Evolutionary conservation across 2,888 invertebrate species (phyloP), one percentile per base, ranked within the genome.

Genomic region (Pocota personata): DNA sequence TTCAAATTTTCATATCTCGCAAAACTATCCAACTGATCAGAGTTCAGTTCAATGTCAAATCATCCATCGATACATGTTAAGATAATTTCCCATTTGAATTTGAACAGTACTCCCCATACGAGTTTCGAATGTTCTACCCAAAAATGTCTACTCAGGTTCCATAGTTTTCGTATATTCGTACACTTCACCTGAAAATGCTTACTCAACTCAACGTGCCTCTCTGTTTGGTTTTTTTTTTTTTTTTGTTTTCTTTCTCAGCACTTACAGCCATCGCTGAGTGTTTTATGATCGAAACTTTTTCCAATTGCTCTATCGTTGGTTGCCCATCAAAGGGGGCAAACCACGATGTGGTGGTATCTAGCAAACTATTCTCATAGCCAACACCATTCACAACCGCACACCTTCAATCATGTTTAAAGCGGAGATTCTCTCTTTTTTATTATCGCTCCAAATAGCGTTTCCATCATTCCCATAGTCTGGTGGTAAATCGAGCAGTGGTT

Each of bases 11-110:
- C 58, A 73, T 69, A 50, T 78, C 40, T 21, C 6, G 10, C 62
- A 60, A 35, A 50, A 16, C 43, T 40, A 58, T 46, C 19, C 24
- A 46, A 62, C 67, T 58, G 32, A 66, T 66, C 19, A 67, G 24
- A 62, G 52, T 43, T 57, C 64, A 50, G 35, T 64, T 77, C 19
- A 35, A 50, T 46, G 64, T 80, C 75, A 50, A 80, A 69, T 73
- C 73, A 67, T 58, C 57, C 32, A 69, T 73, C 79, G 79, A 64
- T 79, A 64, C 69, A 71, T 75, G 75, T 75, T 69, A 75, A 67
- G 69, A 84, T 84, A 84, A 84, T 84, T 84, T 84, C 80, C 80
- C 84, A 84, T 75, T 80, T 84, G 84, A 57, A 71, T 75, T 75
- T 66, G 55, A 64, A 37, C 80, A 57, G 50, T 58, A 12, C 40